Base-by-base conservation (phyloP, 1,140 invertebrate genomes). In the Euura saliciscinereae region DNA sequence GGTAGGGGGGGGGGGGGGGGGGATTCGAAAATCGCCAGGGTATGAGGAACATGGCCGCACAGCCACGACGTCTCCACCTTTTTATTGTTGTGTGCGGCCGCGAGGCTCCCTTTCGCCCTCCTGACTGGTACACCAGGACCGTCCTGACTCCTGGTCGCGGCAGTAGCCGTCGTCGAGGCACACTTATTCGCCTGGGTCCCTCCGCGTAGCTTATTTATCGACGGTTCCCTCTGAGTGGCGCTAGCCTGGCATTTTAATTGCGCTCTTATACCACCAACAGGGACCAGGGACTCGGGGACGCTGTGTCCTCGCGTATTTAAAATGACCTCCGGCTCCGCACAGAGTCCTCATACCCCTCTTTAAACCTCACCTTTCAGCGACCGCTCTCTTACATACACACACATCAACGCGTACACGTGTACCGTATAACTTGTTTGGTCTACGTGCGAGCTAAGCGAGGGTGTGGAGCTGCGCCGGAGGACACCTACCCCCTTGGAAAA, bases 181-280 rank as follows among this genome's bases (percentile, higher is more conserved):
- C 82, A 83, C 83, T 83, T 84, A 82, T 85, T 82, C 83, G 78
- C 77, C 78, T 82, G 77, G 66, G 44, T 76, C 28, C 28, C 28
- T 28, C 64, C 44, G 70, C 74, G 75, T 75, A 77, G 78, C 83
- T 87, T 86, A 86, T 87, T 87, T 87, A 87, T 87, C 84, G 84
- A 79, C 81, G 81, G 84, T 84, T 85, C 82, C 79, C 78, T 79
- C 82, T 86, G 85, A 86, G 85, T 87, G 86, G 85, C 85, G 86
- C 84, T 86, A 87, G 83, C 82, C 80, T 82, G 86, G 85, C 84
- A 87, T 87, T 86, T 87, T 85, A 87, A 87, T 87, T 86, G 84
- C 83, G 75, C 84, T 81, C 83, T 84, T 85, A 85, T 85, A 83
- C 81, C 78, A 82, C 75, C 78, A 77, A 71, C 78, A 74, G 75